Evolutionary conservation across 2,113 vertebrate genomes (phyloP).

Genomic region (Hippolais icterina): DNA sequence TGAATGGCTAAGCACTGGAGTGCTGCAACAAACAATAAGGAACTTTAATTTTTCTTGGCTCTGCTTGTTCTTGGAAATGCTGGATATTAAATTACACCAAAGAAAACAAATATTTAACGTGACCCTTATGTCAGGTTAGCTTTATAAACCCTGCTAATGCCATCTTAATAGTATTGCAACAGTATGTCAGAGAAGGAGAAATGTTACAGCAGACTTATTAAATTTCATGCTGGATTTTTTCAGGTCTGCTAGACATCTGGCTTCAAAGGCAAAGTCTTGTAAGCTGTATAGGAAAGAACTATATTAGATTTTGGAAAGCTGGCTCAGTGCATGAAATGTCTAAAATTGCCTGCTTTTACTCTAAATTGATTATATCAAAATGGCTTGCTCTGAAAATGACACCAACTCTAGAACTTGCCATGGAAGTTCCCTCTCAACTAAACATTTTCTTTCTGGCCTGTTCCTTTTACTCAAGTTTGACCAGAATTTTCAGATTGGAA

Average conservation of each 20-base stretch:
- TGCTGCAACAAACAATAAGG: background rate
- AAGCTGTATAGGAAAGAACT: background rate
- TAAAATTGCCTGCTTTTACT: slow-evolving; percentile 20
- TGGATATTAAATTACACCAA: background rate
- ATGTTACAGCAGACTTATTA: slow-evolving; percentile 28
- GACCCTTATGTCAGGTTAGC: background rate
- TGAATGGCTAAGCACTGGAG: background rate
- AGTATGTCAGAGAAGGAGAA: background rate
- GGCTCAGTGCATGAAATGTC: background rate
- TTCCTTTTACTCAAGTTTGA: background rate
- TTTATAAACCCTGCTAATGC: slow-evolving; percentile 28
- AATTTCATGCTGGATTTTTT: slow-evolving; percentile 54
- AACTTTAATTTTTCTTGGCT: background rate
- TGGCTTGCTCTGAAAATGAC: background rate
- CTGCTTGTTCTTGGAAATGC: slow-evolving; percentile 9
- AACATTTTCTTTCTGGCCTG: background rate
- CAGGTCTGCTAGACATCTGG: slow-evolving; percentile 39
- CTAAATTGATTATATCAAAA: slow-evolving; percentile 18
- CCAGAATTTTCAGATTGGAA: background rate
- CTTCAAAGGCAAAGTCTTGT: background rate
- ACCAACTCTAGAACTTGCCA: background rate
- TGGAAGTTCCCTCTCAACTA: background rate
- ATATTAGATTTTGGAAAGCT: slow-evolving; percentile 55
- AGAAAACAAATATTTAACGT: background rate
- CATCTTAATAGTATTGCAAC: slow-evolving; percentile 21